Evolutionary conservation across 2,888 invertebrate genomes (phyloP).

Genomic region (Limenitis arthemis): DNA sequence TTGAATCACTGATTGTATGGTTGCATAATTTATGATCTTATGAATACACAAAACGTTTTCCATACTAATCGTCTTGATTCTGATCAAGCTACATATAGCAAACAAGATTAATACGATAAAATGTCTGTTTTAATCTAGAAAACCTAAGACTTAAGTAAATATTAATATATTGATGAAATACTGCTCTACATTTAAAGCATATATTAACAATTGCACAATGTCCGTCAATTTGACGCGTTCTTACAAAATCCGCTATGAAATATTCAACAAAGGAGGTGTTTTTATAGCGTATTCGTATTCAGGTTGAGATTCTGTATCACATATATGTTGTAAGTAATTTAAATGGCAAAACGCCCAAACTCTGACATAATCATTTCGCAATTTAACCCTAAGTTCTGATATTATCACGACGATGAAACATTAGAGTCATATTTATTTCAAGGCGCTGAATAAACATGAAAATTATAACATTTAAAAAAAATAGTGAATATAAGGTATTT

Average conservation of each 20-base stretch:
- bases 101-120: no score
- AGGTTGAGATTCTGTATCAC: slow-evolving; percentile 40
- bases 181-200: slow-evolving; percentile 15
- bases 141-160: slow-evolving; percentile 1
- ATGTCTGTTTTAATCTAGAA: no score
- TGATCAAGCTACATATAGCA: no score
- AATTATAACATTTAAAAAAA: no score
- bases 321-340: slow-evolving; percentile 36
- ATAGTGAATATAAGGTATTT: no score
- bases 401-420: slow-evolving; percentile 19
- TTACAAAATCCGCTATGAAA: slow-evolving; percentile 42
- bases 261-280: slow-evolving; percentile 44
- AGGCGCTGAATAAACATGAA: no score
- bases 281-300: slow-evolving; percentile 50
- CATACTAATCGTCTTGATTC: no score
- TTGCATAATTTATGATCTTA: no score
- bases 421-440: slow-evolving; percentile 3
- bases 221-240: slow-evolving; percentile 32
- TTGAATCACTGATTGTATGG: neutral
- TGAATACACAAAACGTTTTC: no score
- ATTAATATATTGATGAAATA: slow-evolving; percentile 9
- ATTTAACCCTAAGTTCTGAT: slow-evolving; percentile 23
- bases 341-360: slow-evolving; percentile 41
- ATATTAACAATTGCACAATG: slow-evolving; percentile 20
- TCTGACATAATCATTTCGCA: slow-evolving; percentile 25